A percentile compares a stretch with the other conserved stretches of the same genome.
phyloP scores from a whole-genome alignment of 2,113 vertebrate species.

The Hipposideros armiger region DNA sequence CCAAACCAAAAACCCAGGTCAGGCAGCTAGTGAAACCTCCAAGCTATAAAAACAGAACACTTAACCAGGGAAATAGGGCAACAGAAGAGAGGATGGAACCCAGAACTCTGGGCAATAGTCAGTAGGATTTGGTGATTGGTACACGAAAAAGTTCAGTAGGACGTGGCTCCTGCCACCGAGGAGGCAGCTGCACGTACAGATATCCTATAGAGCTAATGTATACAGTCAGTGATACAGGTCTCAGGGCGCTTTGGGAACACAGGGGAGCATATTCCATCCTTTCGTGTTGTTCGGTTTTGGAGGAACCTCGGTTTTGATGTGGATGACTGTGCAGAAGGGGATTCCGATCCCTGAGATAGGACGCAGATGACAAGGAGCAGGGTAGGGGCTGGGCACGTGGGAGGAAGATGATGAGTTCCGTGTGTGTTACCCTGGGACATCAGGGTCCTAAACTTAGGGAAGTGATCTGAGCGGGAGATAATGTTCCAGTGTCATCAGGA shows the following conservation, averaged over 20 bases:
- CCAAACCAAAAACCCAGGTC: not conserved
- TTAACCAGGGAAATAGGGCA: not conserved
- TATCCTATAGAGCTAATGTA: accelerated
- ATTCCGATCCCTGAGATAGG: not conserved
- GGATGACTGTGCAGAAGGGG: not conserved
- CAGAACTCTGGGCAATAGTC: not conserved
- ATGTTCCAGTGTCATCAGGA: not conserved
- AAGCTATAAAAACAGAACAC: not conserved
- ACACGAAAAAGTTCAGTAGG: not conserved
- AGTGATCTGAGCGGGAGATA: not conserved
- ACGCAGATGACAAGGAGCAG: not conserved
- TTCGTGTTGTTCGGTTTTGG: not conserved
- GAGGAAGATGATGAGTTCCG: not conserved
- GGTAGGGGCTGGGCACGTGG: not conserved
- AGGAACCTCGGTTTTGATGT: not conserved
- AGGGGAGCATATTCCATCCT: not conserved
- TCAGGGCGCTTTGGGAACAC: not conserved
- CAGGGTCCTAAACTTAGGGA: not conserved
- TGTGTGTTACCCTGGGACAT: not conserved
- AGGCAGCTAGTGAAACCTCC: not conserved
- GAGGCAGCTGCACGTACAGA: not conserved
- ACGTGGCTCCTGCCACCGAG: not conserved
- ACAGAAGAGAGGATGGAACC: not conserved
- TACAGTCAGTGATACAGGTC: not conserved
- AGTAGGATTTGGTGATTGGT: not conserved